phyloP scores from a whole-genome alignment of 2,888 invertebrate genomes.

The Meloe dianella region DNA sequence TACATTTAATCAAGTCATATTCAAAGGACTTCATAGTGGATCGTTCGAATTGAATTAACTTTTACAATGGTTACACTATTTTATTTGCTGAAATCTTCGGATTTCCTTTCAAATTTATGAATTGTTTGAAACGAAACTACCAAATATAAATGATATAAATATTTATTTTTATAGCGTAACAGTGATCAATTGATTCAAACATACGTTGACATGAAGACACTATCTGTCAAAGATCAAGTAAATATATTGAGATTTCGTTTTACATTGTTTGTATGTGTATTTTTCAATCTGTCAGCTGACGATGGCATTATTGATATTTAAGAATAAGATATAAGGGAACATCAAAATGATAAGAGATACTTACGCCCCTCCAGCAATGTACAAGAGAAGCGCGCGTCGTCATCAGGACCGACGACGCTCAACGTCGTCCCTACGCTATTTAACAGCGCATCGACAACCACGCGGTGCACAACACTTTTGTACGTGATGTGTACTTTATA shows the following conservation, averaged over 20 bases:
- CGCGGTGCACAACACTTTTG: slow-evolving; percentile 53
- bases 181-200: not conserved
- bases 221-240: slow-evolving; percentile 13
- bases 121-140: not conserved
- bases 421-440: slow-evolving; percentile 52
- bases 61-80: not conserved
- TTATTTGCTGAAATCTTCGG: not conserved
- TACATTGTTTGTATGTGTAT: slow-evolving; percentile 12
- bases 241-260: slow-evolving; percentile 6
- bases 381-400: slow-evolving; percentile 52
- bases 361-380: slow-evolving; percentile 52
- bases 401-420: slow-evolving; percentile 51
- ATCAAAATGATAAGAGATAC: slow-evolving; percentile 53
- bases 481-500: slow-evolving; percentile 33
- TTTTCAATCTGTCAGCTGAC: slow-evolving; percentile 35
- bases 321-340: slow-evolving; percentile 48
- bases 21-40: not conserved
- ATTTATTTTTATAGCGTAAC: not conserved
- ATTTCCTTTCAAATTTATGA: not conserved
- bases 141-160: not conserved
- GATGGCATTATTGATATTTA: slow-evolving; percentile 43
- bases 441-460: slow-evolving; percentile 53
- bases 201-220: not conserved
- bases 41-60: not conserved
- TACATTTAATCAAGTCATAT: not conserved